A percentile compares a stretch with the other conserved stretches of the same genome.
These are phyloP conservation scores for Eolophus roseicapilla DNA, from an alignment of 2,113 vertebrate species.

Conservation along the genomic window DNA sequence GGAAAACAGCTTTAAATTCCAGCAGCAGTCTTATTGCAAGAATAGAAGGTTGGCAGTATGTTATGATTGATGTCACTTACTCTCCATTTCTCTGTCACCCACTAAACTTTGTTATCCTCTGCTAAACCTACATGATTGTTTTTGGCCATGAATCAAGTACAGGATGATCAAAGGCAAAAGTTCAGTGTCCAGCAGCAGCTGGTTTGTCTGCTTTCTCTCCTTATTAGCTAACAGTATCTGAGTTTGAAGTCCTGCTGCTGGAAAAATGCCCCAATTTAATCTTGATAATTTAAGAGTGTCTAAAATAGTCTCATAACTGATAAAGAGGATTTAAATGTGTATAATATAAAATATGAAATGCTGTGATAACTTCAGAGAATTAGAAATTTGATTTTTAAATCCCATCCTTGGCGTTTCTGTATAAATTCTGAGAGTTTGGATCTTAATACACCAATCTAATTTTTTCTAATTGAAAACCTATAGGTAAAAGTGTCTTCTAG, in stretches of 20 bases:
- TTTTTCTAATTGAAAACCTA: slow-evolving; percentile 32
- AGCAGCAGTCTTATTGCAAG: background rate
- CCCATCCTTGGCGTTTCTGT: background rate
- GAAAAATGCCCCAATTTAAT: slow-evolving; percentile 16
- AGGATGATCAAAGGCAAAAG: slow-evolving; percentile 49
- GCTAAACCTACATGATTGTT: background rate
- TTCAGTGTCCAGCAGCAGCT: slow-evolving; percentile 48
- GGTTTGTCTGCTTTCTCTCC: slow-evolving; percentile 53
- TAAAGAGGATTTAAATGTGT: background rate
- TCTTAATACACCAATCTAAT: background rate
- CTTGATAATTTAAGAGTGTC: slow-evolving; percentile 16
- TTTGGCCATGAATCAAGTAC: slow-evolving; percentile 23
- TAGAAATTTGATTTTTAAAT: background rate
- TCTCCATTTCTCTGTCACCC: background rate
- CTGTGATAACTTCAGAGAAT: background rate
- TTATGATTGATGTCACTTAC: background rate
- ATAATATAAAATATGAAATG: background rate
- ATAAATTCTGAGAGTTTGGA: background rate
- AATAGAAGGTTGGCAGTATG: background rate
- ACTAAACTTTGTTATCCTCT: slow-evolving; percentile 20
- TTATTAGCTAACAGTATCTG: background rate
- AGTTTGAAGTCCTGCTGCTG: slow-evolving; percentile 14
- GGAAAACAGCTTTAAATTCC: background rate
- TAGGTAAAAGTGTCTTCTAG: background rate
- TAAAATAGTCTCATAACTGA: slow-evolving; percentile 4